Evolutionary conservation across 2,113 vertebrate species (phyloP).

Genomic region (Pteropus alecto): DNA sequence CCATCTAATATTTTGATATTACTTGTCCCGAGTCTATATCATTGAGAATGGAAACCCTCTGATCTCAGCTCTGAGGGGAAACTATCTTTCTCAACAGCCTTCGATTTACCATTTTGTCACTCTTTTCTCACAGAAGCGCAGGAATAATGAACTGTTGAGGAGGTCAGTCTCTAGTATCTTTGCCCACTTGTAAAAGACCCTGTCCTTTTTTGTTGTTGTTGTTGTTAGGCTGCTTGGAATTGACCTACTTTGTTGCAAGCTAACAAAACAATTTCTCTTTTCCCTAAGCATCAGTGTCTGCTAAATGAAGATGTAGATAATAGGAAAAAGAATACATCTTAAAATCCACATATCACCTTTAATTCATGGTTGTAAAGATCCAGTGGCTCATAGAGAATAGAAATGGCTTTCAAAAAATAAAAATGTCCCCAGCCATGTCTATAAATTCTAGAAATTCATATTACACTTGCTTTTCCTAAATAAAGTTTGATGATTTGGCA

Average conservation of each 20-base stretch:
- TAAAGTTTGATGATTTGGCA: neutral
- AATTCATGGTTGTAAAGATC: slow-evolving; percentile 36
- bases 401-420: neutral
- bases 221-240: neutral
- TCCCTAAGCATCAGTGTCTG: neutral
- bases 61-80: neutral
- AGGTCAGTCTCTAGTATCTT: neutral
- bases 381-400: neutral
- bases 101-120: neutral
- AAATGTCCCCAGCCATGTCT: neutral
- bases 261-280: slow-evolving; percentile 19
- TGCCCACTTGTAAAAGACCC: neutral
- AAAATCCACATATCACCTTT: neutral
- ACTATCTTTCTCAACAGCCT: neutral
- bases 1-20: neutral
- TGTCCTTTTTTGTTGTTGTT: neutral
- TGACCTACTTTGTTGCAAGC: slow-evolving; percentile 13
- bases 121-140: neutral
- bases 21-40: neutral
- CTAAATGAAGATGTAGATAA: slow-evolving; percentile 7
- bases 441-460: neutral
- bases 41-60: neutral
- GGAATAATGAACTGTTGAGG: neutral
- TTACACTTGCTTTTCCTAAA: neutral
- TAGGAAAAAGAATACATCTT: neutral